phyloP scores from a whole-genome alignment of 2,113 vertebrate genomes.

The Platysteira castanea region DNA sequence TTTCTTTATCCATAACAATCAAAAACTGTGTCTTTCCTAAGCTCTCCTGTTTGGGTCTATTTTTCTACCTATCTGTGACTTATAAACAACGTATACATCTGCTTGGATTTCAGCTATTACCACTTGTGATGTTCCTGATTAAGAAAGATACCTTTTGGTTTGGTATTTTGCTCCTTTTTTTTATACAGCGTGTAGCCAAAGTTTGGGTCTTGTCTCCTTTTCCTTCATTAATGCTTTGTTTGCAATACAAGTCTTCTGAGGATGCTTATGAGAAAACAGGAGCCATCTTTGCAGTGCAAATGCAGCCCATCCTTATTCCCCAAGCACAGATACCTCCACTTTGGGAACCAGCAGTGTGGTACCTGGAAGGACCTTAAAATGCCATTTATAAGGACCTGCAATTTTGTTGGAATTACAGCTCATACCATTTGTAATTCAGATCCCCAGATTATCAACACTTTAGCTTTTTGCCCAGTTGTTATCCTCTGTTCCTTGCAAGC shows the following conservation, averaged over 20 bases:
- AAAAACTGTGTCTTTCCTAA: background rate
- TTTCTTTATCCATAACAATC: background rate
- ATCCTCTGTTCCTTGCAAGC: background rate
- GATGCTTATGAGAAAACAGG: background rate
- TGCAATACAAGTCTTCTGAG: background rate
- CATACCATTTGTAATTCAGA: background rate
- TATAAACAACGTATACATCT: background rate
- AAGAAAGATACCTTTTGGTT: background rate
- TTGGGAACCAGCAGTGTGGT: background rate
- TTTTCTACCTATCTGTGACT: background rate
- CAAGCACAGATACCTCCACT: rapidly evolving
- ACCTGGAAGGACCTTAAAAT: background rate
- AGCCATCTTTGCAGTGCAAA: rapidly evolving
- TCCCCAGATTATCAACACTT: background rate
- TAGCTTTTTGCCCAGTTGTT: background rate
- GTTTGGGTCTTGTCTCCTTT: background rate
- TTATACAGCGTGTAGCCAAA: background rate
- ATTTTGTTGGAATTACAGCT: background rate
- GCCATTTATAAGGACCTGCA: background rate
- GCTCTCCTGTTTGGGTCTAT: background rate
- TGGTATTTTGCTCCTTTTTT: background rate
- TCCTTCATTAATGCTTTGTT: background rate
- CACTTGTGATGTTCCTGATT: background rate
- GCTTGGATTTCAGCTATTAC: background rate
- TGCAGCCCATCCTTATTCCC: background rate